Percentiles rank a stretch among this genome's conserved stretches.
These are phyloP conservation scores for Polyploca ridens DNA, from an alignment of 2,888 invertebrate species.

Conservation along the genomic window DNA sequence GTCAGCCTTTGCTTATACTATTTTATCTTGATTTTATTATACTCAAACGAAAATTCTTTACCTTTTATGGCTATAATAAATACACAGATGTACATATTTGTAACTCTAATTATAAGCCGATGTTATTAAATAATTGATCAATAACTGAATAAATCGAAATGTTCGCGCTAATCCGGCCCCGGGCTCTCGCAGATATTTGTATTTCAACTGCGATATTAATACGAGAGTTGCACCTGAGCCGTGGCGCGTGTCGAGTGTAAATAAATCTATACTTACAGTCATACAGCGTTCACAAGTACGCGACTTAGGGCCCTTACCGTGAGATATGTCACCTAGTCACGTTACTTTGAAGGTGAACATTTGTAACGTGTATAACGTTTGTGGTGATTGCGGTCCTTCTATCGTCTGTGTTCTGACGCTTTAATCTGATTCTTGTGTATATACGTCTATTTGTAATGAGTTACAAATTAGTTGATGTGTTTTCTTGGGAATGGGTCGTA, in stretches of 20 bases:
- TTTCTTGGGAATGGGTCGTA: neutral
- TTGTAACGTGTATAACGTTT: constrained; percentile 36
- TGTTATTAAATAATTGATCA: neutral
- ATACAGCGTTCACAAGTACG: constrained; percentile 39
- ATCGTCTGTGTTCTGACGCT: constrained; percentile 9
- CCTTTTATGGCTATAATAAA: no score
- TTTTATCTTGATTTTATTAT: no score
- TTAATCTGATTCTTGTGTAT: constrained; percentile 2
- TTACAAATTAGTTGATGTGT: neutral
- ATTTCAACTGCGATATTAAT: constrained; percentile 57
- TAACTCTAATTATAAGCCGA: neutral
- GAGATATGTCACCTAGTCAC: constrained; percentile 56
- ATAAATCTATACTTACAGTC: constrained; percentile 46
- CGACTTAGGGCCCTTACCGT: constrained; percentile 40
- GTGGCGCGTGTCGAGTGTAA: constrained; percentile 43
- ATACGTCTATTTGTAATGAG: neutral
- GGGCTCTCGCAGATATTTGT: constrained; percentile 43
- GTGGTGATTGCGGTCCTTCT: constrained; percentile 21
- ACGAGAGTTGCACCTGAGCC: constrained; percentile 55
- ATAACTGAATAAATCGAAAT: constrained; percentile 18
- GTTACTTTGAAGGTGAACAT: constrained; percentile 47
- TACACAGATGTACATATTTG: neutral
- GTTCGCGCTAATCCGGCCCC: constrained; percentile 39
- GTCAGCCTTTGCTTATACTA: no score
- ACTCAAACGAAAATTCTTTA: no score